Conservation (phyloP, 2,888 invertebrate genomes). For the Adineta ricciae region DNA sequence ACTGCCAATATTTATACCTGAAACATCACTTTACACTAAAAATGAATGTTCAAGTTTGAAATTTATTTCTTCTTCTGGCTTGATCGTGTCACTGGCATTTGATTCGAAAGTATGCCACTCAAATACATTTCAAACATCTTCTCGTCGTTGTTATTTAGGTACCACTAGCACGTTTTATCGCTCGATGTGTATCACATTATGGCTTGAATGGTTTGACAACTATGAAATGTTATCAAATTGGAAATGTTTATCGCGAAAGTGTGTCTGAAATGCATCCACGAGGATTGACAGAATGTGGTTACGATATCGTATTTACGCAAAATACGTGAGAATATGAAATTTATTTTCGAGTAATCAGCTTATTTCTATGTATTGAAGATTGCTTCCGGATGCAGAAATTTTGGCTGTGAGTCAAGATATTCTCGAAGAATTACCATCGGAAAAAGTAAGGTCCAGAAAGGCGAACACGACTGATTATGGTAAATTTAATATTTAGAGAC, state of each 20-base stretch:
- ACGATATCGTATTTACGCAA: constrained; percentile 71
- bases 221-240: constrained; percentile 73
- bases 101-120: constrained; percentile 1
- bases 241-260: constrained; percentile 68
- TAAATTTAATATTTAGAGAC: constrained; percentile 37
- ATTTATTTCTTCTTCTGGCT: not conserved
- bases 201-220: constrained; percentile 60
- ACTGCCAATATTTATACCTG: not conserved
- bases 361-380: constrained; percentile 42
- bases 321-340: constrained; percentile 37
- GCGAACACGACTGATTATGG: not conserved
- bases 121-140: not conserved
- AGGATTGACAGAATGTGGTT: constrained; percentile 78
- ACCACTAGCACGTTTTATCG: constrained; percentile 68
- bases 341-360: not conserved
- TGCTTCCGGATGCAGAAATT: constrained; percentile 75
- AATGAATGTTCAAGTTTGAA: not conserved
- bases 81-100: not conserved
- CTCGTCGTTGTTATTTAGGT: constrained; percentile 47
- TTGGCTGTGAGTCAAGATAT: constrained; percentile 68
- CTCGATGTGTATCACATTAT: constrained; percentile 50
- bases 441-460: constrained; percentile 50
- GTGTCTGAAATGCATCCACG: constrained; percentile 64
- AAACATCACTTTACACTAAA: not conserved
- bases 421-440: constrained; percentile 60